Evolutionary conservation across 2,113 vertebrate species (phyloP), one percentile per base, ranked within the genome.

Genomic region (Ornithorhynchus anatinus): DNA sequence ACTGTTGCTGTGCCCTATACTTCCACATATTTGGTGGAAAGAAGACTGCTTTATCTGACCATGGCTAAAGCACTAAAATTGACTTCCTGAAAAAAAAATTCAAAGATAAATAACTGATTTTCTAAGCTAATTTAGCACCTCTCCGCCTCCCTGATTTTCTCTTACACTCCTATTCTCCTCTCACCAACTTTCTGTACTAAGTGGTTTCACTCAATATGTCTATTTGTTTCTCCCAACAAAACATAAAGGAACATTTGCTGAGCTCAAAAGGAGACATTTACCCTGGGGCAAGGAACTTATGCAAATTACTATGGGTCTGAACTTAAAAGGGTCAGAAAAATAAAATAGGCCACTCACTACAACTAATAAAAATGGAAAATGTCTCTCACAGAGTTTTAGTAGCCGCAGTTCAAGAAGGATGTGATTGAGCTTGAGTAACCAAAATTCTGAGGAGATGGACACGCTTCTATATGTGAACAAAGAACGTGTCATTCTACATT

Each of bases 331-430:
- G 29, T 40, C 70, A 44, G 2, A 52, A 25, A 35, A 67, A 81
- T 61, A 29, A 66, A 60, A 63, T 43, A 62, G 52, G 68, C 51
- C 43, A 63, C 35, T 39, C 53, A 3, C 7, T 50, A 16, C 1
- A 31, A 72, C 58, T 62, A 57, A 77, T 35, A 66, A 79, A 78
- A 64, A 75, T 54, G 59, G 37, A 58, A 48, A 37, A 47, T 29
- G 57, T 43, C 8, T 67, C 43, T 25, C 16, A n/a, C 48, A 27
- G 25, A 3, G n/a, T n/a, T n/a, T n/a, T n/a, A n/a, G n/a, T n/a
- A n/a, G n/a, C n/a, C n/a, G n/a, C n/a, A n/a, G n/a, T n/a, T n/a
- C n/a, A n/a, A n/a, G n/a, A n/a, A n/a, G n/a, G n/a, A n/a, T n/a
- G n/a, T n/a, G n/a, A n/a, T n/a, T n/a, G n/a, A n/a, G n/a, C n/a